Base-by-base conservation (phyloP, 2,113 vertebrate genomes). In the Bambusicola thoracicus region DNA sequence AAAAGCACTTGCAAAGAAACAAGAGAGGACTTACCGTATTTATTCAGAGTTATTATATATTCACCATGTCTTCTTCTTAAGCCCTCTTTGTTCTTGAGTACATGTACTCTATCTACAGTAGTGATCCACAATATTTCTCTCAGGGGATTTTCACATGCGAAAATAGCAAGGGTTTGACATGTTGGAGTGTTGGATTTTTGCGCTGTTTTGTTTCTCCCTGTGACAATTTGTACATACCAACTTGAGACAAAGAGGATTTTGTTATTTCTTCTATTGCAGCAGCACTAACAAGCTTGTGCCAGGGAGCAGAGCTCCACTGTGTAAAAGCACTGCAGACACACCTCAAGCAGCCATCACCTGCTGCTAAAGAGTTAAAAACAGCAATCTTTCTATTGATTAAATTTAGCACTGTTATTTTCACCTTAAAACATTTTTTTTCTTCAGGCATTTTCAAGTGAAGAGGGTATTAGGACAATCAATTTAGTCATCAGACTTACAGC, bases 1-100 rank as follows among this genome's bases (percentile, higher is more conserved):
- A 96, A 97, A 97, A 93, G 96, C 96, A 94, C 95, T 97, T 96
- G 93, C 95, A 95, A 93, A 95, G 96, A 96, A 96, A 97, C 93
- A 96, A 96, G 94, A 96, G 96, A 92, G 92, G 96, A 94, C 95
- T 96, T 97, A 97, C 90, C 65, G 76, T 95, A 97, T 97, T 96
- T 97, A 95, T 95, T 94, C 94, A 97, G 91, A 96, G 95, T 95
- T 97, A 95, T 95, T 97, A 96, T 96, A 97, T 94, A 96, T 96
- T 95, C 95, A 97, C 96, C 74, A 94, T 96, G 96, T 96, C 93
- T 86, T 96, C 94, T 91, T 96, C 96, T 95, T 95, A 97, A 95
- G 91, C 91, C 90, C 94, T 91, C 94, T 97, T 97, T 97, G 94
- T 97, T 96, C 95, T 96, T 90, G 94, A 96, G 96, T 95, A 91